Evolutionary conservation across 2,888 invertebrate genomes (phyloP).

Genomic region (Plebejus anna): DNA sequence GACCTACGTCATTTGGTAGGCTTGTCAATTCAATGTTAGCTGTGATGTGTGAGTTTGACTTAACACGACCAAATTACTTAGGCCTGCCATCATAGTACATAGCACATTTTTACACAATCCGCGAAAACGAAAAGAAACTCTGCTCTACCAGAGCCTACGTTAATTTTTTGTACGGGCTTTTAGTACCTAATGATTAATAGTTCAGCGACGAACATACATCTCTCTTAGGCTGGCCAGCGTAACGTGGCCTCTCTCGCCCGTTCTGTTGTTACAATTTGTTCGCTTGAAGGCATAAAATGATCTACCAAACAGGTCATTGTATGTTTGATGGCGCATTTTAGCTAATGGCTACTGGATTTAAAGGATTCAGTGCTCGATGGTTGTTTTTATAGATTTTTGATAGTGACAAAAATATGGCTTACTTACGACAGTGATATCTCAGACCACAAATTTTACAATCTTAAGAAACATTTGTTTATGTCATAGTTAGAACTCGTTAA

Average conservation of each 20-base stretch:
- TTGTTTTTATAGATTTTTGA: conserved; percentile 9
- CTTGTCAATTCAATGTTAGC: too few relatives aligned
- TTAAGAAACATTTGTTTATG: too few relatives aligned
- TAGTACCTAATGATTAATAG: conserved; percentile 71
- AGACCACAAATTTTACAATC: too few relatives aligned
- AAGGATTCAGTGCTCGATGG: conserved; percentile 4
- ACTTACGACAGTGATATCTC: neutral
- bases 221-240: neutral
- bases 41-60: too few relatives aligned
- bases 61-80: too few relatives aligned
- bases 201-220: conserved; percentile 56
- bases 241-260: neutral
- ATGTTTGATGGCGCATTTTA: conserved; percentile 18
- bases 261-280: neutral
- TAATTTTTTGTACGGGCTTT: conserved; percentile 67
- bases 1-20: too few relatives aligned
- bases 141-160: conserved; percentile 33
- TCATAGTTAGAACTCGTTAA: too few relatives aligned
- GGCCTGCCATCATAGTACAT: too few relatives aligned
- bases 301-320: neutral
- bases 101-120: neutral
- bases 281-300: neutral
- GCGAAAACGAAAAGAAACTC: neutral
- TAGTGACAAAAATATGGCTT: neutral
- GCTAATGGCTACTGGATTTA: conserved; percentile 19